Base-by-base conservation (phyloP, 1,140 invertebrate species). In the Heliothis subflexa region DNA sequence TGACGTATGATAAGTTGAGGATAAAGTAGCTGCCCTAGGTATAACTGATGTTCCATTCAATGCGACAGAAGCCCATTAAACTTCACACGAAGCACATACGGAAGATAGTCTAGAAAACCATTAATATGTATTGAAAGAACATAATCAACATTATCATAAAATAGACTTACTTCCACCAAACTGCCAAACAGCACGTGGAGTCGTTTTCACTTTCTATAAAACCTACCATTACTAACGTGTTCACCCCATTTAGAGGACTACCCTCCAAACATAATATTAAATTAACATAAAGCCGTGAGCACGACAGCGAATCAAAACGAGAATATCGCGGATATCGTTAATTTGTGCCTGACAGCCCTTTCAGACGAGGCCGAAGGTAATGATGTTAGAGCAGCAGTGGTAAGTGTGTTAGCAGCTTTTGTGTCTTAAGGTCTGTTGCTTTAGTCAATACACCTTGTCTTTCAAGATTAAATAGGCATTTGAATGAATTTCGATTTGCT, bases 291-390 rank as follows among this genome's bases (percentile, higher is more conserved):
- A 89, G 49, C 74, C 16, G 21, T 64, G 74, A 54, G 74, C 59
- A 62, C 62, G 57, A 70, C 83, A 83, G 61, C 88, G 83, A 85
- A 81, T 90, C 86, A 88, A 92, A 92, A 91, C 85, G 85, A 82
- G 82, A 91, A 91, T 85, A 84, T 89, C 81, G 86, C 88, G 88
- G 86, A 90, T 89, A 89, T 83, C 89, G 87, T 89, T 90, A 90
- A 89, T 91, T 90, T 82, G 82, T 21, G 80, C 78, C 78, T 78
- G 25, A 14, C 72, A 76, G 68, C 82, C 79, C 82, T 82, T 80
- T 79, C 70, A 78, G 14, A 47, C 28, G 13, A 64, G 64, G 76
- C 25, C 52, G 75, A 54, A 72, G 52, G 50, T 74, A 82, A 85
- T 62, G 82, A 76, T 77, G 80, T 85, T 86, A 81, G 47, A 76